These are phyloP conservation scores for Watsonalla cultraria DNA, from an alignment of 2,888 invertebrate species.

Conservation along the genomic window DNA sequence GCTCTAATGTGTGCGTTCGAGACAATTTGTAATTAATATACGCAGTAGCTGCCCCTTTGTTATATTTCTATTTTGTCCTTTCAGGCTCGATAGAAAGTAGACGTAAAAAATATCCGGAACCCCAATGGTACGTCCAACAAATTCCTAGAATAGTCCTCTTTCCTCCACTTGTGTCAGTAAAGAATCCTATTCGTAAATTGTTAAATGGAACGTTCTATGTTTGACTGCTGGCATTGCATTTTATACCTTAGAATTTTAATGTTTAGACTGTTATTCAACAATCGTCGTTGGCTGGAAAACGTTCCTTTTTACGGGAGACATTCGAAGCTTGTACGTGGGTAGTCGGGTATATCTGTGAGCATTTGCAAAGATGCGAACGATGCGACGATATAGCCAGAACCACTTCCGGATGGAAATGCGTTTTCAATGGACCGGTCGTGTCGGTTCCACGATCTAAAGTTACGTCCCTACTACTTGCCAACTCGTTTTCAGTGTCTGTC, in stretches of 20 bases:
- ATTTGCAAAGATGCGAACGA: conserved; percentile 50
- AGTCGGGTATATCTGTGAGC: conserved; percentile 37
- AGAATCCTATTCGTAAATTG: conserved; percentile 24
- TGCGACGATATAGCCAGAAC: conserved; percentile 46
- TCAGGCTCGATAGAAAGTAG: conserved; percentile 35
- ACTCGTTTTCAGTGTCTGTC: conserved; percentile 19
- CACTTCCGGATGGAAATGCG: conserved; percentile 58
- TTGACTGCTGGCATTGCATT: neutral
- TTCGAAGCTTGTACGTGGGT: conserved; percentile 28
- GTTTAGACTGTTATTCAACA: neutral
- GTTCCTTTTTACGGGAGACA: conserved; percentile 14
- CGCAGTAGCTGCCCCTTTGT: no score
- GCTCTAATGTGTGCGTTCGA: no score
- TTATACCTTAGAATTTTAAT: conserved; percentile 1
- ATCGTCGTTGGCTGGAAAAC: conserved; percentile 9
- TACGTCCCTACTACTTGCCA: conserved; percentile 23
- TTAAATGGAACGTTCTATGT: conserved; percentile 8
- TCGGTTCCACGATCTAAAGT: conserved; percentile 27
- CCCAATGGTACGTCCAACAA: conserved; percentile 52
- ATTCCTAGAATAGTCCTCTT: conserved; percentile 49
- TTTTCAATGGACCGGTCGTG: conserved; percentile 39
- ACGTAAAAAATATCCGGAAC: conserved; percentile 44
- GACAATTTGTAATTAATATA: no score
- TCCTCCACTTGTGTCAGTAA: conserved; percentile 41
- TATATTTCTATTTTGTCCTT: no score